A percentile compares a stretch with the other conserved stretches of the same genome.
These are phyloP conservation scores for Notarius lentiginosus DNA, from an alignment of 2,113 vertebrate species.

Conservation along the genomic window DNA sequence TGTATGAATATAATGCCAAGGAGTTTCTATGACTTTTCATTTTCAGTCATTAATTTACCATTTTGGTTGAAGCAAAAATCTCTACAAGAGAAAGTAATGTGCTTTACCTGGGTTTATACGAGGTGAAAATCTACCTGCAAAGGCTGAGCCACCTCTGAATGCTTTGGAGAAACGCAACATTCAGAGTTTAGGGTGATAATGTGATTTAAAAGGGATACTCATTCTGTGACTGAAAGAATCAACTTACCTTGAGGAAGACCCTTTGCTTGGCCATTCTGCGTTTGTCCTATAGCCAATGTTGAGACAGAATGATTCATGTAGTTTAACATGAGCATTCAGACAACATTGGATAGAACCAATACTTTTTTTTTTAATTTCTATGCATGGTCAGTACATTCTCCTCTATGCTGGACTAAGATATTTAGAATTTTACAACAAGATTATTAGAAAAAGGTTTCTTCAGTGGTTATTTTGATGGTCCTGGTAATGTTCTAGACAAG, in stretches of 20 bases:
- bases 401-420: background rate
- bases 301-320: conserved; percentile 57
- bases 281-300: conserved; percentile 74
- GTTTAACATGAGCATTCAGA: conserved; percentile 21
- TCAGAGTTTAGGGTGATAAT: conserved; percentile 56
- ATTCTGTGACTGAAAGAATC: background rate
- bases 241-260: conserved; percentile 76
- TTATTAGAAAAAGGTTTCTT: background rate
- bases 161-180: conserved; percentile 77
- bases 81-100: conserved; percentile 20
- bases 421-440: background rate
- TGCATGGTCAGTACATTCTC: background rate
- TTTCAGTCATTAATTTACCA: background rate
- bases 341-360: conserved; percentile 16
- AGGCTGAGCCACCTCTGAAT: conserved; percentile 72
- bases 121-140: conserved; percentile 71
- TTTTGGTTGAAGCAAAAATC: background rate
- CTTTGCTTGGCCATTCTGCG: conserved; percentile 76
- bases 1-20: background rate
- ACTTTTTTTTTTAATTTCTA: background rate
- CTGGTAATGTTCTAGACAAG: background rate
- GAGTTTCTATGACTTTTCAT: background rate
- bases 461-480: background rate
- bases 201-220: background rate
- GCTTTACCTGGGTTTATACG: conserved; percentile 77